Base-by-base conservation (phyloP, 35 echinoderm and acorn worm species). In the Stichopus chloronotus region DNA sequence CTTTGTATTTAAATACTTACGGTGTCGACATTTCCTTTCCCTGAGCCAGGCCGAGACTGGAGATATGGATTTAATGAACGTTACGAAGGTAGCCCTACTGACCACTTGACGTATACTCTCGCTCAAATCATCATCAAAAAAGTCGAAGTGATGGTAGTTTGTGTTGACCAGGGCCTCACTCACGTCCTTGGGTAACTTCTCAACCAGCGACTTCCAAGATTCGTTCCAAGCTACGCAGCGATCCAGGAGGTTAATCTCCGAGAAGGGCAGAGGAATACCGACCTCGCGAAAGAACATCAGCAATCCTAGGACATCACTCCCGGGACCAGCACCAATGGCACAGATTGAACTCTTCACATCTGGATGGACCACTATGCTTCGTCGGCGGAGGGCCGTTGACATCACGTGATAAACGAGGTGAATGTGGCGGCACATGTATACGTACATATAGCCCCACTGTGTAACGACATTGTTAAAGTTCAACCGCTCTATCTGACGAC, bases 371-470 rank as follows among this genome's bases (percentile, higher is more conserved):
- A 21, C 14, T 21, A 88, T 71, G 58, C 57, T 4, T 7, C 52
- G 21, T 58, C 7, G 24, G 16, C 86, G 19, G 16, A 88, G 57
- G 30, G 86, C 86, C 0, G 86, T 43, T 20, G 86, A 59, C 86
- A 88, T 88, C 13, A 60, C 58, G 23, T 88, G 58, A 43, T 88
- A 23, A 5, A 88, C 86, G 4, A 88, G 86, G 30, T 88, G 86
- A 71, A 63, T 71, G 65, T 88, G 86, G 57, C 86, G 86, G 58
- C 86, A 88, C 86, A 88, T 88, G 58, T 65, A 58, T 5, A 87
- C 84, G 58, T 87, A 87, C 84, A 88, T 88, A 53, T 88, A 88
- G 8, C 58, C 86, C 86, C 86, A 88, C 23, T 88, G 86, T 52
- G 86, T 88, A 6, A 88, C 86, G 4, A 88, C 86, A 25, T 88